phyloP scores from a whole-genome alignment of 1,140 invertebrate species.

The Hyphantria cunea region DNA sequence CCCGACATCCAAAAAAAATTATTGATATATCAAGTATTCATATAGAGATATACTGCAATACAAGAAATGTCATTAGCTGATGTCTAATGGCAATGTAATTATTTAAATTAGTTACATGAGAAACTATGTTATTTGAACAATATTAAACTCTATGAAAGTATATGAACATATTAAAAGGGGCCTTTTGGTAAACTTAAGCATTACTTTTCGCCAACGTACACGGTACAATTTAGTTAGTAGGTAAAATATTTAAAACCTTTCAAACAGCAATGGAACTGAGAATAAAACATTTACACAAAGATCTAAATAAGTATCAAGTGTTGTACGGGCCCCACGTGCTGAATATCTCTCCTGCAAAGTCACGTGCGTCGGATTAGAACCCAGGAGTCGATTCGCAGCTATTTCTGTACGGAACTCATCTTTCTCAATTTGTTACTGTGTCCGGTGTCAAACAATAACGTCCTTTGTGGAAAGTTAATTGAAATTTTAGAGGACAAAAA shows the following conservation, averaged over 20 bases:
- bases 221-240: no score
- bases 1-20: no score
- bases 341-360: constrained; percentile 27
- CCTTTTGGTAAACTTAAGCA: neutral
- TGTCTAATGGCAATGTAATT: no score
- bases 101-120: no score
- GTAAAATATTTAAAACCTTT: neutral
- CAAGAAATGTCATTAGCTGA: no score
- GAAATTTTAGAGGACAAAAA: no score
- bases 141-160: no score
- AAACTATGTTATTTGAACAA: no score
- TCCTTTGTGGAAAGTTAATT: constrained; percentile 2
- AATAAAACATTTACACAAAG: constrained; percentile 11
- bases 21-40: no score
- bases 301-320: constrained; percentile 17
- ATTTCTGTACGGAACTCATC: constrained; percentile 23
- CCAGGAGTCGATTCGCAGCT: constrained; percentile 23
- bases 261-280: neutral
- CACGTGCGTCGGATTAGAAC: constrained; percentile 26
- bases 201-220: neutral
- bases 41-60: neutral
- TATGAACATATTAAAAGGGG: no score
- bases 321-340: constrained; percentile 12
- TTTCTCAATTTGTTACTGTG: constrained; percentile 21
- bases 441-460: constrained; percentile 9